phyloP scores from a whole-genome alignment of 2,113 vertebrate species.

The Hystrix brachyura region DNA sequence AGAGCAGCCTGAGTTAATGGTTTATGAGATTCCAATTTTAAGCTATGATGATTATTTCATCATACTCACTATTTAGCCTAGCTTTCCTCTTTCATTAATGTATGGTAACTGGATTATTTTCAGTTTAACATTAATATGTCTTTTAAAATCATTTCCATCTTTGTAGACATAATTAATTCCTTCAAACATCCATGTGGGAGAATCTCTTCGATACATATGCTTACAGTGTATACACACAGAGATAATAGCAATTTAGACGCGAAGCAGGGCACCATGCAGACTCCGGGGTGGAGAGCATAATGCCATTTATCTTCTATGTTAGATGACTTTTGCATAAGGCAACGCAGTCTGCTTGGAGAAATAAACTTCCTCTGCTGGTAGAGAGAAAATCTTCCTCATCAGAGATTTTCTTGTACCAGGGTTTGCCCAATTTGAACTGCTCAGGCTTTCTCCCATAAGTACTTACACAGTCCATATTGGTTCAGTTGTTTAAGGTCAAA shows the following conservation, averaged over 20 bases:
- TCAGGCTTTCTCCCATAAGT: conserved; percentile 42
- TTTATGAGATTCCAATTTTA: conserved; percentile 13
- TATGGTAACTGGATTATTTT: conserved; percentile 35
- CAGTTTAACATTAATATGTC: not conserved
- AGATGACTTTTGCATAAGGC: conserved; percentile 26
- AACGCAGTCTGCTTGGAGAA: conserved; percentile 39
- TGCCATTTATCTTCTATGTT: not conserved
- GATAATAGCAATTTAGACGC: not conserved
- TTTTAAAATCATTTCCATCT: conserved; percentile 36
- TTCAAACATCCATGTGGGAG: not conserved
- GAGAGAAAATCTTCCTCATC: not conserved
- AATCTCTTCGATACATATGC: not conserved
- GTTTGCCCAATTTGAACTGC: not conserved
- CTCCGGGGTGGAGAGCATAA: not conserved
- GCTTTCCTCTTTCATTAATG: not conserved
- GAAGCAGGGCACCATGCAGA: not conserved
- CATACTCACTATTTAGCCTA: conserved; percentile 25
- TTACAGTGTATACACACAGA: not conserved
- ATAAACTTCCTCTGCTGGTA: not conserved
- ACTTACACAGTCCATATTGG: not conserved
- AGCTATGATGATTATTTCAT: conserved; percentile 7
- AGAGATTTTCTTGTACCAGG: not conserved
- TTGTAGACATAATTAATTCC: conserved; percentile 20
- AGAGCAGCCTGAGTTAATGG: not conserved
- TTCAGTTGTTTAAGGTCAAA: conserved; percentile 9